Evolutionary conservation across 2,797 vertebrate species (phyloP).

Genomic region (Sebastes variabilis): DNA sequence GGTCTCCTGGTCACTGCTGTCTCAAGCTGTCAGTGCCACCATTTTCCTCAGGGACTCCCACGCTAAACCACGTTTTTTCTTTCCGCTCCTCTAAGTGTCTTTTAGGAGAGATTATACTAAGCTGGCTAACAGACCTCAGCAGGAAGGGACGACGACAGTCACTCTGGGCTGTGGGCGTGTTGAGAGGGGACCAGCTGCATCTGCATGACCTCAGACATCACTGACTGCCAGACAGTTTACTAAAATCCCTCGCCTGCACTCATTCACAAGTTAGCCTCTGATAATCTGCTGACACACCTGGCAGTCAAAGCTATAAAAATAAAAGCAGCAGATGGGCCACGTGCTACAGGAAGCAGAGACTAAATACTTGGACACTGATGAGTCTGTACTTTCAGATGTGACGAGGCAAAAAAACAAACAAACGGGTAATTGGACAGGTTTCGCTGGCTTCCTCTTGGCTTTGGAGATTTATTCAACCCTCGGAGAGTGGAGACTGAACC

Average conservation of each 20-base stretch:
- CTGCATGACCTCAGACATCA: constrained; percentile 35
- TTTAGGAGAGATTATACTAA: constrained; percentile 70
- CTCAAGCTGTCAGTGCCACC: constrained; percentile 15
- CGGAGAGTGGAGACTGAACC: not conserved
- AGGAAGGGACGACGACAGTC: constrained; percentile 31
- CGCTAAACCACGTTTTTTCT: constrained; percentile 33
- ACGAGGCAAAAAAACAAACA: not conserved
- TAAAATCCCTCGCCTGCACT: constrained; percentile 21
- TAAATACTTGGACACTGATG: not conserved
- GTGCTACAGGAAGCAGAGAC: not conserved
- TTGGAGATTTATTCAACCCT: not conserved
- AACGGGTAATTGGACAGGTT: not conserved
- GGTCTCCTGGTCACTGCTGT: not conserved
- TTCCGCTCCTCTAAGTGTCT: constrained; percentile 46
- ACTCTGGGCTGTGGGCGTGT: not conserved
- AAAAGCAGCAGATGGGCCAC: not conserved
- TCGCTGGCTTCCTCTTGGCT: not conserved
- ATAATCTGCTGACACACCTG: constrained; percentile 35
- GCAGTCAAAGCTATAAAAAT: not conserved
- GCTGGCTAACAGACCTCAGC: constrained; percentile 41
- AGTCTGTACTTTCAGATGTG: not conserved
- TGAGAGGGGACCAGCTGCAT: constrained; percentile 23
- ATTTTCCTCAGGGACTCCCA: constrained; percentile 19
- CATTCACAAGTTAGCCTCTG: constrained; percentile 48
- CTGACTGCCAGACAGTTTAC: not conserved